Evolutionary conservation across 2,797 vertebrate genomes (phyloP).

Genomic region (Percopsis omiscomaycus): DNA sequence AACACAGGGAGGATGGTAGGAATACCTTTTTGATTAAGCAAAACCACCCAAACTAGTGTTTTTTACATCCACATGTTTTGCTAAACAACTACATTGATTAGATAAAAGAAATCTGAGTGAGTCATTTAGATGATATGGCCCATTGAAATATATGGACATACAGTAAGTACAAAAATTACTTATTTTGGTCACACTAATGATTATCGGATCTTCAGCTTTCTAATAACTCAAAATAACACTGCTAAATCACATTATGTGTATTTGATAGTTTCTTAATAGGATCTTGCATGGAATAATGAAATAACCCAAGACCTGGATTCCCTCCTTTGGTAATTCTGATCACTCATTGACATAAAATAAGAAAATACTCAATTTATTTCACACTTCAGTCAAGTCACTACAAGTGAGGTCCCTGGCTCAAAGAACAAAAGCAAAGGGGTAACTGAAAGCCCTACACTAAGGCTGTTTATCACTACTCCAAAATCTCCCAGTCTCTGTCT

Average conservation of each 20-base stretch:
- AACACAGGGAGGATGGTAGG: slow-evolving; percentile 18
- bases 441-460: slow-evolving; percentile 54
- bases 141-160: slow-evolving; percentile 60
- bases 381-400: slow-evolving; percentile 53
- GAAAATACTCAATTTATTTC: slow-evolving; percentile 38
- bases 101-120: slow-evolving; percentile 7
- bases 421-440: slow-evolving; percentile 36
- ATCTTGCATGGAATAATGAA: slow-evolving; percentile 15
- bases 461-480: slow-evolving; percentile 27
- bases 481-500: slow-evolving; percentile 20
- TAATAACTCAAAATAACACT: slow-evolving; percentile 11
- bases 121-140: slow-evolving; percentile 19
- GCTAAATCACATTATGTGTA: slow-evolving; percentile 14
- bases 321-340: slow-evolving; percentile 74
- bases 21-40: slow-evolving; percentile 9
- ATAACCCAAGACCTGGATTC: slow-evolving; percentile 52
- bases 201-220: slow-evolving; percentile 10
- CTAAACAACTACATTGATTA: slow-evolving; percentile 12
- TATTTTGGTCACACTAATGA: slow-evolving; percentile 8
- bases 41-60: neutral
- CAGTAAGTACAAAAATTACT: slow-evolving; percentile 51
- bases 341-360: slow-evolving; percentile 25
- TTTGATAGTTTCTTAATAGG: slow-evolving; percentile 14
- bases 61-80: neutral
- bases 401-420: slow-evolving; percentile 46